Conservation (phyloP, 2,797 vertebrate species). For the Dryobates pubescens region DNA sequence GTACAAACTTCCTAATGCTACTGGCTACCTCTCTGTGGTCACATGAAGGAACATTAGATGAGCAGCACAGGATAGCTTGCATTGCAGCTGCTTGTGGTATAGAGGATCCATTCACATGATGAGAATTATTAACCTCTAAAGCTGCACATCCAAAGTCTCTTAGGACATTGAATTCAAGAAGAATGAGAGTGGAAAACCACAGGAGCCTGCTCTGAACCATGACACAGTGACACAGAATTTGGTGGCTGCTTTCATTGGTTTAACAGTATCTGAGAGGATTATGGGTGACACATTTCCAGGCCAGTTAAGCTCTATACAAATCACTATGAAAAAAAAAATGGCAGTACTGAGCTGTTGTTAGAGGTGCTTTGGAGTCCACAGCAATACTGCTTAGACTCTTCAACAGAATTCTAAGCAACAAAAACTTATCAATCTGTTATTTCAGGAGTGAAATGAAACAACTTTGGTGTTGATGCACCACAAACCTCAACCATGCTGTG, state of each 20-base stretch:
- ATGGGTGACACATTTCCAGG: background rate
- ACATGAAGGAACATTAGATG: background rate
- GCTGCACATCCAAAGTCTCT: background rate
- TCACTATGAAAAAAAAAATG: background rate
- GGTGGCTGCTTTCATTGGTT: background rate
- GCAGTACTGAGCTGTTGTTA: background rate
- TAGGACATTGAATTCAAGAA: background rate
- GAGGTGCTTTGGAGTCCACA: background rate
- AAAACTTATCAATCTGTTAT: background rate
- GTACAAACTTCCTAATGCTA: background rate
- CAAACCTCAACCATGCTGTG: background rate
- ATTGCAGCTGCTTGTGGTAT: background rate
- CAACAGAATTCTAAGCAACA: background rate
- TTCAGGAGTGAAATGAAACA: background rate
- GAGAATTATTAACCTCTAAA: background rate
- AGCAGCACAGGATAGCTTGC: background rate
- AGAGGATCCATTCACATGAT: background rate
- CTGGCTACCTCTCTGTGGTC: background rate
- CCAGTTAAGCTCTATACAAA: background rate
- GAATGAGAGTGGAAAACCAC: background rate
- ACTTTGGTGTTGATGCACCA: background rate
- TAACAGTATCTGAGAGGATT: background rate
- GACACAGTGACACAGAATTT: conserved; percentile 9
- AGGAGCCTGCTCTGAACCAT: background rate
- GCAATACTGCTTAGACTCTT: background rate